Conservation (phyloP, 2,797 vertebrate genomes). For the Morus bassanus region DNA sequence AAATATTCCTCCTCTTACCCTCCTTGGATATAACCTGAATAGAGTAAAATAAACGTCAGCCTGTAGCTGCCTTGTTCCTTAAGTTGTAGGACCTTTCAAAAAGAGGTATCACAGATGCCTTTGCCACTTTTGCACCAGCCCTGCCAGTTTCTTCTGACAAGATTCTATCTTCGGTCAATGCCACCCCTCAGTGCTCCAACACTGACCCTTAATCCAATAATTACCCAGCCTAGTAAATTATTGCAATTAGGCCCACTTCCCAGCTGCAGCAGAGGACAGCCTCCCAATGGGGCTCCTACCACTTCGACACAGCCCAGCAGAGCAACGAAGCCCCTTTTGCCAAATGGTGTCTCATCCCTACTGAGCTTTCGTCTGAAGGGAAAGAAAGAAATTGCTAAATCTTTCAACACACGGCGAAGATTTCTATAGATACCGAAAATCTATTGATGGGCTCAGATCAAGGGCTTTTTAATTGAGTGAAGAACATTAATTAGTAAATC, state of each 20-base stretch:
- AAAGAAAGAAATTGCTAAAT: slow-evolving; percentile 2
- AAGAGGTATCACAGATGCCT: neutral
- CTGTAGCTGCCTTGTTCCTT: neutral
- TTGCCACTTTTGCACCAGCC: neutral
- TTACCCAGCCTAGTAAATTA: slow-evolving; percentile 33
- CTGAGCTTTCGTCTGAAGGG: neutral
- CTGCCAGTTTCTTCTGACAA: neutral
- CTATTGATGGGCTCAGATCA: slow-evolving; percentile 17
- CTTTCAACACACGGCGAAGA: neutral
- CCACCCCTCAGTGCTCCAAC: neutral
- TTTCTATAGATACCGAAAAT: slow-evolving; percentile 24
- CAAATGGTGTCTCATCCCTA: neutral
- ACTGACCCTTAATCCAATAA: slow-evolving; percentile 2
- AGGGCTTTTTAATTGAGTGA: slow-evolving; percentile 56
- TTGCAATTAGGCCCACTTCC: slow-evolving; percentile 40
- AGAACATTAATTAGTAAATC: slow-evolving; percentile 48
- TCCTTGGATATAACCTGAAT: neutral
- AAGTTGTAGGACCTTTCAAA: neutral
- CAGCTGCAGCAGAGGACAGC: slow-evolving; percentile 3
- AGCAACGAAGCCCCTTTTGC: neutral
- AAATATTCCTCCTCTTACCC: neutral
- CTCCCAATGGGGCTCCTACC: neutral
- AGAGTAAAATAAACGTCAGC: neutral
- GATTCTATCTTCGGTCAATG: neutral
- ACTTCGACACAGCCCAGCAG: neutral